These are phyloP conservation scores for Argya squamiceps DNA, from an alignment of 2,797 vertebrate species.

Conservation along the genomic window DNA sequence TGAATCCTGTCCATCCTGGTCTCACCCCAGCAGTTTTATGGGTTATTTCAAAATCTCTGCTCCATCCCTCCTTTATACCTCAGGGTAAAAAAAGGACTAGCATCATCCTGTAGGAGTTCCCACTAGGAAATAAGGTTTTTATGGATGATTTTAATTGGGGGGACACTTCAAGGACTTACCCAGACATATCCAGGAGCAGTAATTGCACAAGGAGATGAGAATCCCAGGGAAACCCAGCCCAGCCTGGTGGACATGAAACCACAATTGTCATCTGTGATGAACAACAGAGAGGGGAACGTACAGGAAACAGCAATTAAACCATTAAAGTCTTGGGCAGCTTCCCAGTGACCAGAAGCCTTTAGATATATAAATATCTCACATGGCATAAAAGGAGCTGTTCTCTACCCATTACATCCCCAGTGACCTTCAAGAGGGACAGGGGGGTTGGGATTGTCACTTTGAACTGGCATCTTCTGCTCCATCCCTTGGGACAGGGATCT, in stretches of 20 bases:
- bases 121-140: not conserved
- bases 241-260: not conserved
- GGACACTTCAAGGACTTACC: not conserved
- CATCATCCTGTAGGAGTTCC: not conserved
- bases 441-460: not conserved
- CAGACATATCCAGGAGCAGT: not conserved
- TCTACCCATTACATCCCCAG: not conserved
- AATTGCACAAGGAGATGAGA: not conserved
- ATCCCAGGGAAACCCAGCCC: not conserved
- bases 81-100: not conserved
- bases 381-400: not conserved
- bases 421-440: not conserved
- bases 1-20: not conserved
- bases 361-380: conserved; percentile 16
- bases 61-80: not conserved
- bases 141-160: fast-evolving
- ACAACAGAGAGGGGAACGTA: conserved; percentile 31
- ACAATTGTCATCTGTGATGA: conserved; percentile 59
- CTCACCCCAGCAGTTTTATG: not conserved
- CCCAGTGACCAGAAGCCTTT: conserved; percentile 19
- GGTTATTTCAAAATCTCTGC: not conserved
- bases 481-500: not conserved
- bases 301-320: conserved; percentile 60
- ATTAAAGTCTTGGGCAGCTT: conserved; percentile 54
- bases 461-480: not conserved